Evolutionary conservation across 2,797 vertebrate species (phyloP).

Genomic region (Sardinella longiceps): DNA sequence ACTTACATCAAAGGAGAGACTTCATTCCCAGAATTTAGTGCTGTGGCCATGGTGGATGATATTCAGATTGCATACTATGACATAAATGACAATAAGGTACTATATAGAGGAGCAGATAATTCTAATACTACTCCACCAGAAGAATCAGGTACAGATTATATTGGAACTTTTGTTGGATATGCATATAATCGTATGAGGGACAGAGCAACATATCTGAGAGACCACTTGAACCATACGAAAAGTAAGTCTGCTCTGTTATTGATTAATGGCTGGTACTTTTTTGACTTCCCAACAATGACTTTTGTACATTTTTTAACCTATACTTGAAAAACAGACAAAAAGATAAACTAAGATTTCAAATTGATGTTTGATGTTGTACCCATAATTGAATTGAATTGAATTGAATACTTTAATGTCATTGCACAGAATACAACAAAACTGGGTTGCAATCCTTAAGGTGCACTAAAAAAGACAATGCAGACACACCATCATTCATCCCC

Average conservation of each 20-base stretch:
- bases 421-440: too few relatives aligned
- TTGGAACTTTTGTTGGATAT: neutral
- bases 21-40: neutral
- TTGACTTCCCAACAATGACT: too few relatives aligned
- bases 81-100: neutral
- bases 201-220: neutral
- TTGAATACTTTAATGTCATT: too few relatives aligned
- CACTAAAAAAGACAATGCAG: too few relatives aligned
- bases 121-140: neutral
- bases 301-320: too few relatives aligned
- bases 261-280: too few relatives aligned
- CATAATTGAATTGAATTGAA: too few relatives aligned
- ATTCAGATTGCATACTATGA: neutral
- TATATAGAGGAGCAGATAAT: neutral
- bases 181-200: neutral
- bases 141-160: neutral
- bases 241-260: neutral
- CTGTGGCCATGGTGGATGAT: neutral
- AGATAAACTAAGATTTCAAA: too few relatives aligned
- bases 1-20: neutral
- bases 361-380: too few relatives aligned
- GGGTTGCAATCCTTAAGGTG: too few relatives aligned
- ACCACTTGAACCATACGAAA: neutral
- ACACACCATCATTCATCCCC: too few relatives aligned
- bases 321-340: too few relatives aligned